Conservation (phyloP, 1,140 invertebrate genomes). For the Lineus longissimus region DNA sequence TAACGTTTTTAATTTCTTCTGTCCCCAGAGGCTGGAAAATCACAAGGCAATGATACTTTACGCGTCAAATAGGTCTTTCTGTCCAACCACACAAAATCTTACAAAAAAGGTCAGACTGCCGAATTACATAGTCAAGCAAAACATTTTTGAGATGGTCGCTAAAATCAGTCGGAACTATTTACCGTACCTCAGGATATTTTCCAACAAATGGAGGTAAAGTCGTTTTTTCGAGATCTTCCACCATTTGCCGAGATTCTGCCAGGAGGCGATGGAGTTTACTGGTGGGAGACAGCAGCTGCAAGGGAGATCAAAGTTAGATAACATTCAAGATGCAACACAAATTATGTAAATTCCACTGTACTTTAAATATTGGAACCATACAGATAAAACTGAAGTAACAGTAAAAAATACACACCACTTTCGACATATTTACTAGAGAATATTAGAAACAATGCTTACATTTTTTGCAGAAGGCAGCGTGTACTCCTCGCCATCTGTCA, state of each 20-base stretch:
- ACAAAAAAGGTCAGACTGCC: too few species aligned
- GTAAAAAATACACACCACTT: too few species aligned
- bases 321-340: background rate
- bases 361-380: background rate
- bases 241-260: conserved; percentile 8
- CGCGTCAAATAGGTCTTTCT: too few species aligned
- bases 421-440: too few species aligned
- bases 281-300: conserved; percentile 3
- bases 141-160: too few species aligned
- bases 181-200: background rate
- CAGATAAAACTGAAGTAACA: background rate
- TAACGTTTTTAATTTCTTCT: too few species aligned
- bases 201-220: conserved; percentile 2
- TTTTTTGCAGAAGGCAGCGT: background rate
- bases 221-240: conserved; percentile 4
- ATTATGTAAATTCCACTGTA: background rate
- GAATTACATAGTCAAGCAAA: too few species aligned
- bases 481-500: background rate
- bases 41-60: too few species aligned
- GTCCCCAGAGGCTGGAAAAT: too few species aligned
- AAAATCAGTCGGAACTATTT: too few species aligned
- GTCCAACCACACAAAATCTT: too few species aligned
- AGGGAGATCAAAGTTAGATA: background rate
- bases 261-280: conserved; percentile 12
- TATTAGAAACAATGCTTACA: background rate